These are phyloP conservation scores for Mirounga angustirostris DNA, from an alignment of 2,113 vertebrate genomes.

Conservation along the genomic window DNA sequence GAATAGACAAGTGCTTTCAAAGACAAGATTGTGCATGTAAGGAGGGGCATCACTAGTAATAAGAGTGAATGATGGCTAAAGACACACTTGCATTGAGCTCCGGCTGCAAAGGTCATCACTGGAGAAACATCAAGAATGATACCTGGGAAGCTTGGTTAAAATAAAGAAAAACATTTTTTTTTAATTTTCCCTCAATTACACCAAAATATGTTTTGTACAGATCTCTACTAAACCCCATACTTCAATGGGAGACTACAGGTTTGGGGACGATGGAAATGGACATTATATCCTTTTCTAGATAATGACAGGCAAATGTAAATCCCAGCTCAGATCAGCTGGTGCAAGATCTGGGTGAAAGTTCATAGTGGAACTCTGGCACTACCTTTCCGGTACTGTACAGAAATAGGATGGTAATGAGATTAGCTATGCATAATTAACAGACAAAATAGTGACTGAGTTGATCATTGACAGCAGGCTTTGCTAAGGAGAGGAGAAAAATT, in stretches of 20 bases:
- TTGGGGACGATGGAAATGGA: neutral
- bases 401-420: neutral
- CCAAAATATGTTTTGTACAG: neutral
- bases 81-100: neutral
- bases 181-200: neutral
- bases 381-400: neutral
- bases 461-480: neutral
- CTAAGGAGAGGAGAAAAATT: neutral
- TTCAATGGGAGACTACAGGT: neutral
- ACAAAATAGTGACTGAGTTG: neutral
- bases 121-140: neutral
- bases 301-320: neutral
- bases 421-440: neutral
- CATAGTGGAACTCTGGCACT: neutral
- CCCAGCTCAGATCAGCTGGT: neutral
- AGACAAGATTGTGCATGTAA: neutral
- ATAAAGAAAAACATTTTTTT: neutral
- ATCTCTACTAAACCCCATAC: neutral
- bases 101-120: neutral
- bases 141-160: neutral
- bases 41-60: neutral
- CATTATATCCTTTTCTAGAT: neutral
- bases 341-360: neutral
- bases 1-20: neutral
- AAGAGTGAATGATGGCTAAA: neutral